Percentiles rank a stretch among this genome's conserved stretches.
Evolutionary conservation across 2,113 vertebrate genomes (phyloP).

Genomic region (Hippocampus zosterae): DNA sequence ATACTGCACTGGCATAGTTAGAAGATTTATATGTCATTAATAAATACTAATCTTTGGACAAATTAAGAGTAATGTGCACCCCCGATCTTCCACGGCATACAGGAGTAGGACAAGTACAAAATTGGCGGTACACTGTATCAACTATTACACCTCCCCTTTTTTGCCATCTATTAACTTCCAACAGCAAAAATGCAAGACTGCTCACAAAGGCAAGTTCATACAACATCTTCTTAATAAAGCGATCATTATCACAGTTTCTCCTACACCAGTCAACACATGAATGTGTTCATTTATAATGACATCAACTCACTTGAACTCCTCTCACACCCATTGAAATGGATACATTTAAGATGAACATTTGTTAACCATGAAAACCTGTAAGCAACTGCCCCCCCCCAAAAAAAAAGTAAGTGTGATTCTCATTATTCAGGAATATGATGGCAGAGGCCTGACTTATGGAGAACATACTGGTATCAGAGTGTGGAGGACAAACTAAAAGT

Average conservation of each 20-base stretch:
- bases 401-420: neutral
- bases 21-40: neutral
- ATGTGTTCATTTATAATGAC: neutral
- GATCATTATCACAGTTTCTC: neutral
- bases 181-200: neutral
- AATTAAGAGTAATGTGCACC: neutral
- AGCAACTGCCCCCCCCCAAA: neutral
- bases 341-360: neutral
- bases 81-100: neutral
- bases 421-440: neutral
- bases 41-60: neutral
- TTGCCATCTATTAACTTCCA: no score
- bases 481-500: neutral
- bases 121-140: no score
- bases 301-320: neutral
- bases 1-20: neutral
- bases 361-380: neutral
- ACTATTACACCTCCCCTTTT: no score
- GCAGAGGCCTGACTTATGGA: neutral
- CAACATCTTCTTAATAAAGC: neutral
- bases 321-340: neutral
- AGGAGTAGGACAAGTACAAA: no score
- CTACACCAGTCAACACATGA: neutral
- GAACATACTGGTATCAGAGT: neutral
- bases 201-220: slow-evolving; percentile 3